These are phyloP conservation scores for Onchidella celtica DNA, from an alignment of 2,888 invertebrate species.

Conservation along the genomic window DNA sequence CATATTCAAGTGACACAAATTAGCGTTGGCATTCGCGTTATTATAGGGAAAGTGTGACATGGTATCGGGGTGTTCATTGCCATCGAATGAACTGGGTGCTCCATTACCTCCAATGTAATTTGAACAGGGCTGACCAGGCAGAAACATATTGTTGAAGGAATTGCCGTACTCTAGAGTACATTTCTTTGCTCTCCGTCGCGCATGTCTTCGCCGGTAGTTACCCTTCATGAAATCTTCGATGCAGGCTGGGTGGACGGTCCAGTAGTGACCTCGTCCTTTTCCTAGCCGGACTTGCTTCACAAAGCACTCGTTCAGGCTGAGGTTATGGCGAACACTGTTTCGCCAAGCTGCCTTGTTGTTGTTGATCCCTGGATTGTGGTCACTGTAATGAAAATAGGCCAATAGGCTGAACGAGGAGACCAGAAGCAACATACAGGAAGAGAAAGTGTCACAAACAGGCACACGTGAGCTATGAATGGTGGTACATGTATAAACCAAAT, in stretches of 20 bases:
- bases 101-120: too few species aligned
- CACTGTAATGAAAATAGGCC: neutral
- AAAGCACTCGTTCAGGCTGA: constrained; percentile 77
- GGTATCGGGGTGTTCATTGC: too few species aligned
- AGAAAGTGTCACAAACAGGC: too few species aligned
- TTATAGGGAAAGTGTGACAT: too few species aligned
- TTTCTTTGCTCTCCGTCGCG: constrained; percentile 89
- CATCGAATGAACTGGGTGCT: too few species aligned
- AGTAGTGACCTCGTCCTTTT: constrained; percentile 98
- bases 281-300: constrained; percentile 73
- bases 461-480: too few species aligned
- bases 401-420: neutral
- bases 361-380: neutral
- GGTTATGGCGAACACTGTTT: constrained; percentile 77
- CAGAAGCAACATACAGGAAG: too few species aligned
- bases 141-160: too few species aligned
- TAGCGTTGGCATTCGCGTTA: too few species aligned
- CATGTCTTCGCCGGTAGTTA: constrained; percentile 96
- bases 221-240: constrained; percentile 97
- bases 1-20: too few species aligned
- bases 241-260: constrained; percentile 99
- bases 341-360: constrained; percentile 71
- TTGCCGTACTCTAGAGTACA: neutral
- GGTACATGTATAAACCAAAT: too few species aligned
- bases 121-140: too few species aligned